Evolutionary conservation across 2,797 vertebrate genomes (phyloP), one percentile per base, ranked within the genome.

Genomic region (Monodelphis domestica): DNA sequence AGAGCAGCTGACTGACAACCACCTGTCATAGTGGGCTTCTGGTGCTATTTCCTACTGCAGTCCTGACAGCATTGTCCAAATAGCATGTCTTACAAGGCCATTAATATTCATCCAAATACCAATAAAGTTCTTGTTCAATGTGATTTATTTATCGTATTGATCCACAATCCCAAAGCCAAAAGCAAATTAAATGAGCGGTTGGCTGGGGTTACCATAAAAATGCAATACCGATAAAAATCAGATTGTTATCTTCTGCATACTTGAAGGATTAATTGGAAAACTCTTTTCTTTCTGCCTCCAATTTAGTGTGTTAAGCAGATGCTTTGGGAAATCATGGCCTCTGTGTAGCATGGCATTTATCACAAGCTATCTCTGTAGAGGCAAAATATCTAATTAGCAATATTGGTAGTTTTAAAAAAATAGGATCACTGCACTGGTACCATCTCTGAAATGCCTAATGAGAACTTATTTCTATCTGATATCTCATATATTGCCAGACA

Each of bases 91-190:
- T 93, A 88, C 17, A 90, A 92, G 54, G 0, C 53, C 17, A 56
- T 96, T 96, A 95, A 91, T 96, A 95, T 95, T 94, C 91, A 95
- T 55, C 0, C 92, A 97, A 96, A 89, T 90, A 84, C 93, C 89
- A 95, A 95, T 94, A 91, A 91, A 87, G 12, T 89, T 84, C 59
- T 93, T 92, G 29, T 92, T 95, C 89, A n/a, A 51, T 94, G 50
- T 94, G 30, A 95, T 94, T 95, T 93, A 91, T 95, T 96, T 91
- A 57, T 92, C 94, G 29, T 95, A 95, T 45, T 52, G 91, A 92
- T 95, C 54, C 88, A 30, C 54, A 30, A 28, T 87, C 89, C 11
- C 94, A 88, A 96, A 97, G 95, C 3, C 3, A 94, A 96, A 95
- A 88, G 3, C 12, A 78, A 97, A 97, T 91, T 92, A 95, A 95